Evolutionary conservation across 2,797 vertebrate species (phyloP), one percentile per base, ranked within the genome.

Genomic region (Darevskia mixta): DNA sequence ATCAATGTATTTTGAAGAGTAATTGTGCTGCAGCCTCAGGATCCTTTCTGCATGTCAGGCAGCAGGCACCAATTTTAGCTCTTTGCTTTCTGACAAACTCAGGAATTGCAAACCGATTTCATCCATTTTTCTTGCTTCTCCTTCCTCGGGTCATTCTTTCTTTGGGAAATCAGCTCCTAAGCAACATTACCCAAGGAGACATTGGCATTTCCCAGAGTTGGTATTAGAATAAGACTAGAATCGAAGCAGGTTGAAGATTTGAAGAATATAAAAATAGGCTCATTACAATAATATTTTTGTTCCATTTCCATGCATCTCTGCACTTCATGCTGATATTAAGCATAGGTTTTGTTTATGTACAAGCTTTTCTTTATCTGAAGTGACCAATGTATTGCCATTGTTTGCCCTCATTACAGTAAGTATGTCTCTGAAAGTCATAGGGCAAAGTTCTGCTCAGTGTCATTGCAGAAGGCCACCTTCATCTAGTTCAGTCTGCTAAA

Each of bases 31-130:
- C 87, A 88, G 85, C 85, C 85, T 76, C 58, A 0, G 83, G 82
- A 87, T 89, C 91, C 89, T 89, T 77, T 41, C 0, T 2, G 49
- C 1, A 4, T 67, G 89, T 45, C 69, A 79, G 89, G 83, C 86
- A 82, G 83, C 77, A 82, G 83, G 79, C 38, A 78, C 64, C 79
- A 83, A 29, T 86, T 92, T 93, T 49, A 87, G 87, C 85, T 92
- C 81, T 72, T 84, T 25, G 2, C 0, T 38, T 77, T 71, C 61
- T 88, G 88, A 92, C 67, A 58, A 77, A 90, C 86, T 77, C 81
- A 79, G 86, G 35, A 91, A 9, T 0, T 0, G 66, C n/a, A 85
- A 67, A 49, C 32, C 41, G 41, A 49, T 29, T 89, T 71, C 1
- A 0, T 23, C 88, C 90, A 89, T 80, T n/a, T 64, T 38, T 64